Conservation (phyloP, 2,797 vertebrate genomes). For the Chaetodon trifasciatus region DNA sequence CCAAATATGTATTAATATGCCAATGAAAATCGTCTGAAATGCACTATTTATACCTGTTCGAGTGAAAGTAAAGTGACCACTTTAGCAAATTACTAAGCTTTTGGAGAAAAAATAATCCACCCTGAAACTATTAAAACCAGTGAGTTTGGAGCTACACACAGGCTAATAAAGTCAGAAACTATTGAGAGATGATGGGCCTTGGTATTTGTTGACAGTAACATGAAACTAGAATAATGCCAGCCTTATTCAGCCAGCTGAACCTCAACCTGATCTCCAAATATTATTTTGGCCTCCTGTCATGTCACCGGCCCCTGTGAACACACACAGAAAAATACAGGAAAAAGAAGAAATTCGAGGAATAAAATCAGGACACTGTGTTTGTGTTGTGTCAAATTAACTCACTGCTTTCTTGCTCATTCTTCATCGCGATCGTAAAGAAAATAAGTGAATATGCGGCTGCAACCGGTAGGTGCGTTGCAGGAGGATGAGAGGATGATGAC, state of each 20-base stretch:
- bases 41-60: background rate
- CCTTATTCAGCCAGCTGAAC: background rate
- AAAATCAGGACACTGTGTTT: background rate
- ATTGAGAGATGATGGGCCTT: background rate
- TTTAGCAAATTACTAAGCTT: background rate
- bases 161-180: background rate
- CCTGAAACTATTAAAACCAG: background rate
- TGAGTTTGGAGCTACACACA: background rate
- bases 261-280: slow-evolving; percentile 1
- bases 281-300: background rate
- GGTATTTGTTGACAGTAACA: slow-evolving; percentile 5
- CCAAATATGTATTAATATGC: background rate
- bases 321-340: background rate
- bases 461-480: no score
- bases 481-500: no score
- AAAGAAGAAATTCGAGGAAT: background rate
- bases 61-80: background rate
- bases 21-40: background rate
- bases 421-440: background rate
- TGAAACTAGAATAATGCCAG: background rate
- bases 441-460: background rate
- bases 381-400: background rate
- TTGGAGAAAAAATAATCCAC: no score
- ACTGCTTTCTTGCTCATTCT: background rate
- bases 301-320: background rate